These are phyloP conservation scores for Metallyticus violacea DNA, from an alignment of 2,888 invertebrate species.

Conservation along the genomic window DNA sequence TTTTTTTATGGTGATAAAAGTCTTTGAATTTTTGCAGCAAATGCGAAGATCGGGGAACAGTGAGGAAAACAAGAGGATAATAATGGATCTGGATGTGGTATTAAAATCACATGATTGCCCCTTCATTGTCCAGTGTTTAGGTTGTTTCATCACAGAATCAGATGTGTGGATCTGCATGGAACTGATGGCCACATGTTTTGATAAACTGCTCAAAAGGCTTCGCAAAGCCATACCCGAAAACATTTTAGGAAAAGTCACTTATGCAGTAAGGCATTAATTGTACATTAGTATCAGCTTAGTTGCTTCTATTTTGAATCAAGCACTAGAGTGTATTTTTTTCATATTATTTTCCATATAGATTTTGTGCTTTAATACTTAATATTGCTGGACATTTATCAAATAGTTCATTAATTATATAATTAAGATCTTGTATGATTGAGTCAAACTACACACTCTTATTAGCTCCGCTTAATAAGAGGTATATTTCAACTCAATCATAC, in stretches of 20 bases:
- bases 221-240: slow-evolving; percentile 91
- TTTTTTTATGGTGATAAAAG: background rate
- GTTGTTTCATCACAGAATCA: slow-evolving; percentile 95
- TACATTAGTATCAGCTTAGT: too few species aligned
- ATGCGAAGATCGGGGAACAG: slow-evolving; percentile 96
- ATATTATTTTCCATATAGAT: too few species aligned
- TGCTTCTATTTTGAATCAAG: too few species aligned
- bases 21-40: slow-evolving; percentile 58
- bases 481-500: too few species aligned
- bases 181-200: slow-evolving; percentile 97
- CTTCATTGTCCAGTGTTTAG: slow-evolving; percentile 94
- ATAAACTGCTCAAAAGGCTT: slow-evolving; percentile 86
- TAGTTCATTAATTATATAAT: too few species aligned
- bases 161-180: slow-evolving; percentile 99
- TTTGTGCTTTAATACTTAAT: too few species aligned
- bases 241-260: slow-evolving; percentile 94
- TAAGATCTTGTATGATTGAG: too few species aligned
- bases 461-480: too few species aligned
- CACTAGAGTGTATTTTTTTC: too few species aligned
- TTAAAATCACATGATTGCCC: slow-evolving; percentile 96
- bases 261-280: slow-evolving; percentile 80
- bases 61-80: slow-evolving; percentile 96
- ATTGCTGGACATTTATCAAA: too few species aligned
- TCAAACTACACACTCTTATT: too few species aligned
- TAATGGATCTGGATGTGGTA: slow-evolving; percentile 98